phyloP scores from a whole-genome alignment of 1,140 invertebrate species.

The Phenacoccus solenopsis region DNA sequence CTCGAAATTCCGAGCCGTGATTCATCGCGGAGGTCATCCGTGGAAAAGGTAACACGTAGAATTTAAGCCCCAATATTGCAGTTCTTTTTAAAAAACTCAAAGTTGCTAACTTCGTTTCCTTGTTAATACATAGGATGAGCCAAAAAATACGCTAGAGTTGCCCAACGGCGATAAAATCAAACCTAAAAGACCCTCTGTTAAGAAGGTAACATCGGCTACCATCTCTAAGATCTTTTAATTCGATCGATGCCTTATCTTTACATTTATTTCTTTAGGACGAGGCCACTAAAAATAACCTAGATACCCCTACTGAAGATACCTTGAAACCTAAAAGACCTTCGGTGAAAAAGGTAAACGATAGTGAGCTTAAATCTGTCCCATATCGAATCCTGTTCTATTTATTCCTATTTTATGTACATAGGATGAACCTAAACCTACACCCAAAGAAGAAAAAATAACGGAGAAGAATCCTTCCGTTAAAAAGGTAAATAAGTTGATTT shows the following conservation, averaged over 20 bases:
- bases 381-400: neutral
- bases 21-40: neutral
- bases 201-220: too few relatives aligned
- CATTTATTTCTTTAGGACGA: neutral
- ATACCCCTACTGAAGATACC: neutral
- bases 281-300: neutral
- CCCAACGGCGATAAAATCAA: neutral
- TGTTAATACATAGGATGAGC: neutral
- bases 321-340: neutral
- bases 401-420: neutral
- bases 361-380: neutral
- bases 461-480: neutral
- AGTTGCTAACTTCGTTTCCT: neutral
- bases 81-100: neutral
- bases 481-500: neutral
- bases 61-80: neutral
- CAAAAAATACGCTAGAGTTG: neutral
- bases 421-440: neutral
- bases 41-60: neutral
- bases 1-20: neutral
- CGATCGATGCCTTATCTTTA: neutral
- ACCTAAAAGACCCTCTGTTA: neutral
- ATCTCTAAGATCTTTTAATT: neutral
- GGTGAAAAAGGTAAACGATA: neutral
- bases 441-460: neutral